Conservation (phyloP, 2,113 vertebrate species). For the Ovis aries region ARS-UI_Ramb_v3.0 NC_056059.1:64792501-64793000, state of each 20-base stretch:
- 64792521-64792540: background rate
- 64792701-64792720: background rate
- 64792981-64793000: background rate
- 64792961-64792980: background rate
- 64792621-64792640: background rate
- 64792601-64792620: background rate
- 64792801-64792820: no score
- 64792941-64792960: background rate
- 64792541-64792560: background rate
- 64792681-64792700: background rate
- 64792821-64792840: no score
- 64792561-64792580: background rate
- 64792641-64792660: background rate
- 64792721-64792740: background rate
- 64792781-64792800: no score
- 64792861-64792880: no score
- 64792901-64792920: background rate
- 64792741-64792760: background rate
- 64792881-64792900: background rate
- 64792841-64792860: fast-evolving
- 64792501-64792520: no score
- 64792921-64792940: background rate
- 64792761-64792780: background rate
- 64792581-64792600: no score
- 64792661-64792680: background rate